These are phyloP conservation scores for Etheostoma spectabile DNA, from an alignment of 2,113 vertebrate genomes.

Conservation along the genomic window DNA sequence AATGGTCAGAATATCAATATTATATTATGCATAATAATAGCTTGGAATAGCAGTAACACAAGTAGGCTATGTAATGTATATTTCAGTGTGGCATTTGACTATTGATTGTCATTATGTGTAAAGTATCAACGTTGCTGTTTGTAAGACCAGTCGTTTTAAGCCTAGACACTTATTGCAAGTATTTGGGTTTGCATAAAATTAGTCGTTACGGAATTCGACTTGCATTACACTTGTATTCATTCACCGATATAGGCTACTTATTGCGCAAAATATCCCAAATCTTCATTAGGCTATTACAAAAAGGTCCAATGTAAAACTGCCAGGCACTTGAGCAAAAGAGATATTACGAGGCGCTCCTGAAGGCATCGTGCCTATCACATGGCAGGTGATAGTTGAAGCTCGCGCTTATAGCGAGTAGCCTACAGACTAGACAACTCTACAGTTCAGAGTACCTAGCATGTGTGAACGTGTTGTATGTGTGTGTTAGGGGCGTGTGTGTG, in stretches of 20 bases:
- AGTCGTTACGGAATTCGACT: neutral
- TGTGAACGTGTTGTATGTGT: conserved; percentile 15
- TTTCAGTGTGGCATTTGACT: neutral
- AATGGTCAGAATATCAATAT: neutral
- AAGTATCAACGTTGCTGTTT: neutral
- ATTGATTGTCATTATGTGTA: neutral
- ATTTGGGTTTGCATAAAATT: neutral
- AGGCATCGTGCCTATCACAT: conserved; percentile 68
- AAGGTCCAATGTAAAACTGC: too few relatives aligned
- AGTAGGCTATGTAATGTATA: too few relatives aligned
- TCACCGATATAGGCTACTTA: neutral
- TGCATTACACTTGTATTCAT: neutral
- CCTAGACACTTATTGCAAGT: neutral
- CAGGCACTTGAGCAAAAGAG: neutral
- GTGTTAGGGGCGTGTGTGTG: neutral
- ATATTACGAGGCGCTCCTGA: conserved; percentile 47
- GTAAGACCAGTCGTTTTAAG: too few relatives aligned
- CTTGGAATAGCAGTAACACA: neutral
- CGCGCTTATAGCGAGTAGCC: neutral
- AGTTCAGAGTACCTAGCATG: neutral
- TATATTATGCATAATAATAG: neutral
- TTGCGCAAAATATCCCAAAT: neutral
- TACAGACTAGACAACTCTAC: neutral
- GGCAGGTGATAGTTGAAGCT: conserved; percentile 63
- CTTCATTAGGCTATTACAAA: neutral